phyloP scores from a whole-genome alignment of 1,140 invertebrate genomes.

The Drosophila tristis region DNA sequence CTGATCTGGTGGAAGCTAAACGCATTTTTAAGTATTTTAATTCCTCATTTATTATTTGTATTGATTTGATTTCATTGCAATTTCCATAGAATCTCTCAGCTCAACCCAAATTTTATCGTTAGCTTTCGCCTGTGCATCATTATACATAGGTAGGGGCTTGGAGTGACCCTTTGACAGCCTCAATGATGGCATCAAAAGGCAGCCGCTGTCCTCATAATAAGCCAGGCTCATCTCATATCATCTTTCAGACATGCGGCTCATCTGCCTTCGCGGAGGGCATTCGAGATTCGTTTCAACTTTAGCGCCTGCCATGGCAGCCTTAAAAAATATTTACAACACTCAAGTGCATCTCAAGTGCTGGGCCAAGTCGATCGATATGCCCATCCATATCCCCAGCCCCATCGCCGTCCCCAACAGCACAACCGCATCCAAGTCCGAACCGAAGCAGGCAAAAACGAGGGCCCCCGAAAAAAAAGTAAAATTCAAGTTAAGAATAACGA shows the following conservation, averaged over 20 bases:
- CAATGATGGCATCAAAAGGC: slow-evolving; percentile 54
- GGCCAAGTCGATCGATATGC: slow-evolving; percentile 68
- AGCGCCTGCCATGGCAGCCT: slow-evolving; percentile 59
- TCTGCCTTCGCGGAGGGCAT: slow-evolving; percentile 60
- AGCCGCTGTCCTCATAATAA: slow-evolving; percentile 69
- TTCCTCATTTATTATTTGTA: background rate
- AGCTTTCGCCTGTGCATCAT: slow-evolving; percentile 36
- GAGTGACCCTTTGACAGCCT: slow-evolving; percentile 50
- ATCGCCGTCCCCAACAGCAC: slow-evolving; percentile 16
- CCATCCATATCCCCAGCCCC: slow-evolving; percentile 41
- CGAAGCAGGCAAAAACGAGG: slow-evolving; percentile 34
- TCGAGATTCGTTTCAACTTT: slow-evolving; percentile 69
- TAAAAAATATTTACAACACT: slow-evolving; percentile 81
- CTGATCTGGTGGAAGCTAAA: too few species aligned
- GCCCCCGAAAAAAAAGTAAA: slow-evolving; percentile 44
- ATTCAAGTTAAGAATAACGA: slow-evolving; percentile 66
- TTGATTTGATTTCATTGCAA: slow-evolving; percentile 5
- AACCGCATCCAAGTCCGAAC: slow-evolving; percentile 37
- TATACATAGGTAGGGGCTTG: slow-evolving; percentile 29
- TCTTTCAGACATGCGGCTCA: slow-evolving; percentile 15
- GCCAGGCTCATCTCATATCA: slow-evolving; percentile 54
- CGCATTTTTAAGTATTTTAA: background rate
- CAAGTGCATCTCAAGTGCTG: slow-evolving; percentile 80
- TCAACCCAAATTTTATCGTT: slow-evolving; percentile 15
- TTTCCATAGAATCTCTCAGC: slow-evolving; percentile 39